Base-by-base conservation (phyloP, 2,888 invertebrate species). In the Dendrolimus pini region DNA sequence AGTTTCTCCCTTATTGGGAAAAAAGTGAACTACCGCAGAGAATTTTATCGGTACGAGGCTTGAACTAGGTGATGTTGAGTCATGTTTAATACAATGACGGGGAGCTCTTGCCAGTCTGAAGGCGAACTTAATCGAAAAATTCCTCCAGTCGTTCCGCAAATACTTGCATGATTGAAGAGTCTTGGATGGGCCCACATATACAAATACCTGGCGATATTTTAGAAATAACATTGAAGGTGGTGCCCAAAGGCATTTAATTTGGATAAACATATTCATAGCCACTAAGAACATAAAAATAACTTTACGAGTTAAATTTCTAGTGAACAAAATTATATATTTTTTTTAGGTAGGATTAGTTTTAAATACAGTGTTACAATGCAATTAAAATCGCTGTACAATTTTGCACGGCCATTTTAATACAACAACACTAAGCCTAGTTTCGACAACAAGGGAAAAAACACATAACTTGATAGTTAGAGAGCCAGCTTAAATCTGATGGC, bases 61-160 rank as follows among this genome's bases (percentile, higher is more conserved):
- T 47, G 10, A 47, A n/a, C 54, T 30, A 67, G 66, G 66, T 70
- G 71, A 68, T 70, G 77, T 70, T 66, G 69, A 72, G 71, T 74
- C 70, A 76, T 74, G 73, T 71, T 69, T 71, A 69, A 69, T 71
- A 75, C 66, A 74, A 71, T 68, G 72, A 67, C 68, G 68, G 63
- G 55, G 65, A 65, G 66, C 64, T 64, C 65, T 65, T 63, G 65
- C 61, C 62, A 65, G 65, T 59, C 61, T 65, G 62, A 66, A 66
- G 63, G 61, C 59, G 63, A 61, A 73, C 74, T 78, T 80, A 80
- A 80, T 80, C 72, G 75, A 80, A 77, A 80, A 78, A 81, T 80
- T 78, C 79, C 72, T 71, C 60, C 61, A 71, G 62, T 58, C 69
- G 70, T 74, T 66, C 71, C 67, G 59, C 59, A 65, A 67, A 74